A percentile compares a stretch with the other conserved stretches of the same genome.
phyloP scores from a whole-genome alignment of 2,797 vertebrate species.

The Apodemus agrarius region DNA sequence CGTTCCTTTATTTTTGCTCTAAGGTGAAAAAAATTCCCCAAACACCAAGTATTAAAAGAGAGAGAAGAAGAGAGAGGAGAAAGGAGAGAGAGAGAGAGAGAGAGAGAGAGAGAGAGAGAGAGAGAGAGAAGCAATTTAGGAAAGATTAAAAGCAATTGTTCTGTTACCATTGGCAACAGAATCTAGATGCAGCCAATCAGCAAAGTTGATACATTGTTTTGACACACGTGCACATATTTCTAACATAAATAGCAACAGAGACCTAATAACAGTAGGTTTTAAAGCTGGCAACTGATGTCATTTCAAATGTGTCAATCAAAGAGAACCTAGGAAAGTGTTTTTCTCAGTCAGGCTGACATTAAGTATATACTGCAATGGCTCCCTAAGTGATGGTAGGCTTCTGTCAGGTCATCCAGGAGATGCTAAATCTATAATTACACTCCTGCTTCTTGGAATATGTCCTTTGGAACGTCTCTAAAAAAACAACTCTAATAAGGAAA shows the following conservation, averaged over 20 bases:
- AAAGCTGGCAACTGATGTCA: constrained; percentile 89
- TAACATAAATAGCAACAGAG: constrained; percentile 93
- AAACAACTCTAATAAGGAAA: constrained; percentile 80
- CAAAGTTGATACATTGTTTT: constrained; percentile 90
- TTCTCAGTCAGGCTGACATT: constrained; percentile 88
- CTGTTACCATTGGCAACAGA: constrained; percentile 90
- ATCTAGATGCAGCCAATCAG: constrained; percentile 89
- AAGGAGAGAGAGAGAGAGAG: constrained; percentile 30
- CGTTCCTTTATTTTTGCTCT: constrained; percentile 75
- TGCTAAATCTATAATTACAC: constrained; percentile 87
- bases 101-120: constrained; percentile 68
- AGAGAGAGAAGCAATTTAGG: constrained; percentile 87
- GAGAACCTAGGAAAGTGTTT: constrained; percentile 86
- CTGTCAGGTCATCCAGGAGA: constrained; percentile 87
- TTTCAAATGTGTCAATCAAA: constrained; percentile 90
- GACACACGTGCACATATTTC: constrained; percentile 88
- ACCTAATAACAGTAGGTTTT: constrained; percentile 91
- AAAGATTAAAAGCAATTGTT: constrained; percentile 92
- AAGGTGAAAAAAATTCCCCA: constrained; percentile 70
- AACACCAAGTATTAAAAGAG: constrained; percentile 75
- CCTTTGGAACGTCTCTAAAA: constrained; percentile 78
- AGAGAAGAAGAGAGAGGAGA: too few species aligned
- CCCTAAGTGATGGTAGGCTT: constrained; percentile 86
- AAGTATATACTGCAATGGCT: constrained; percentile 88
- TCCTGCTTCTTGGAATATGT: constrained; percentile 82